Percentiles rank a stretch among this genome's conserved stretches.
These are phyloP conservation scores for Lasioglossum figueresi DNA, from an alignment of 2,888 invertebrate species.

Conservation along the genomic window DNA sequence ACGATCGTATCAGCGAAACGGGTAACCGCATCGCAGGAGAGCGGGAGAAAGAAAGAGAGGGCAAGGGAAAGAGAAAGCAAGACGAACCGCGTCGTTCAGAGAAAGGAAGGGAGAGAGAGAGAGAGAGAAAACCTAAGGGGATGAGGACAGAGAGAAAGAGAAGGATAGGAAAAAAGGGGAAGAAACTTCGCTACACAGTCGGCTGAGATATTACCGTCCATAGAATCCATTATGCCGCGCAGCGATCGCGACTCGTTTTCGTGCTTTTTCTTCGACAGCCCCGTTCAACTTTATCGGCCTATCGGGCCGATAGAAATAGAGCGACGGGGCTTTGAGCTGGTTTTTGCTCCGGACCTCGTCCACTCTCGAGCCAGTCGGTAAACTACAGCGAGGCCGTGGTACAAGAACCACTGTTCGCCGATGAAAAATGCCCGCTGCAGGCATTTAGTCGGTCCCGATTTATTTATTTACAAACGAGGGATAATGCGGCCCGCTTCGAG, in stretches of 20 bases:
- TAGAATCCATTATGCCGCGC: conserved; percentile 57
- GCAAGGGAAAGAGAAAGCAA: background rate
- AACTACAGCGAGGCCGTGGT: background rate
- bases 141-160: background rate
- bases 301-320: conserved; percentile 50
- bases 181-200: conserved; percentile 47
- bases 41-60: background rate
- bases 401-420: background rate
- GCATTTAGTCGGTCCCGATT: conserved; percentile 29
- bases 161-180: conserved; percentile 1
- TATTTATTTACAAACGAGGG: conserved; percentile 30
- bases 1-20: conserved; percentile 55
- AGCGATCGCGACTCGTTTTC: conserved; percentile 49
- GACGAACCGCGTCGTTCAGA: background rate
- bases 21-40: conserved; percentile 19
- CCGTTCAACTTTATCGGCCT: conserved; percentile 48
- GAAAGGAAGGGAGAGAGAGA: background rate
- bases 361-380: conserved; percentile 27
- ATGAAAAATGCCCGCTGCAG: conserved; percentile 11
- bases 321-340: conserved; percentile 26
- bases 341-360: conserved; percentile 31
- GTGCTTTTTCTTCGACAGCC: conserved; percentile 47
- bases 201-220: conserved; percentile 47
- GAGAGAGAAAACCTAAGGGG: background rate
- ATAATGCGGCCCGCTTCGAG: conserved; percentile 9